Evolutionary conservation across 2,888 invertebrate genomes (phyloP).

Genomic region (Lathronympha strigana): DNA sequence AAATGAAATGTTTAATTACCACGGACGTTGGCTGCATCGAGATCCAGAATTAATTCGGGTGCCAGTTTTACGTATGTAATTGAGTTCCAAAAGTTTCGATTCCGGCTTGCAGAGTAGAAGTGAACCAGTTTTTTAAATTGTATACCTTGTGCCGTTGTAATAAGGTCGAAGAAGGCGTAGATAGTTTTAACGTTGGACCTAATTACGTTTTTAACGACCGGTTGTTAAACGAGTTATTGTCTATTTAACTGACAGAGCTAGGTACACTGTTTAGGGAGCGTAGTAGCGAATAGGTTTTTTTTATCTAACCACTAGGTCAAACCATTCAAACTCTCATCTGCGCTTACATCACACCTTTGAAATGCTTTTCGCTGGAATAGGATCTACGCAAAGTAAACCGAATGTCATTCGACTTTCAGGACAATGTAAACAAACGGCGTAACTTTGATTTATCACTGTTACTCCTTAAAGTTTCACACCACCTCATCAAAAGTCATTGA

Average conservation of each 20-base stretch:
- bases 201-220: constrained; percentile 1
- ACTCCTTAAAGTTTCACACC: no score
- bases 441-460: no score
- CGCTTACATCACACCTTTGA: no score
- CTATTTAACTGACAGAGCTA: background rate
- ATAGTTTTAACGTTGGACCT: constrained; percentile 9
- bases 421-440: no score
- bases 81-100: constrained; percentile 30
- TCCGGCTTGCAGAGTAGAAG: constrained; percentile 10
- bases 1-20: constrained; percentile 34
- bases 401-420: no score
- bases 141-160: background rate
- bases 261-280: background rate
- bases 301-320: no score
- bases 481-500: no score
- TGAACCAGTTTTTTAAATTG: background rate
- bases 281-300: no score
- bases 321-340: no score
- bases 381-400: no score
- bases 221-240: constrained; percentile 18
- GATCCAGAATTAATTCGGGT: constrained; percentile 32
- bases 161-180: background rate
- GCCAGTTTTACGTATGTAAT: constrained; percentile 32
- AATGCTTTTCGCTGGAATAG: no score
- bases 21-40: constrained; percentile 21